These are phyloP conservation scores for Pogonomyrmex californicus DNA, from an alignment of 1,140 invertebrate species.

Conservation along the genomic window DNA sequence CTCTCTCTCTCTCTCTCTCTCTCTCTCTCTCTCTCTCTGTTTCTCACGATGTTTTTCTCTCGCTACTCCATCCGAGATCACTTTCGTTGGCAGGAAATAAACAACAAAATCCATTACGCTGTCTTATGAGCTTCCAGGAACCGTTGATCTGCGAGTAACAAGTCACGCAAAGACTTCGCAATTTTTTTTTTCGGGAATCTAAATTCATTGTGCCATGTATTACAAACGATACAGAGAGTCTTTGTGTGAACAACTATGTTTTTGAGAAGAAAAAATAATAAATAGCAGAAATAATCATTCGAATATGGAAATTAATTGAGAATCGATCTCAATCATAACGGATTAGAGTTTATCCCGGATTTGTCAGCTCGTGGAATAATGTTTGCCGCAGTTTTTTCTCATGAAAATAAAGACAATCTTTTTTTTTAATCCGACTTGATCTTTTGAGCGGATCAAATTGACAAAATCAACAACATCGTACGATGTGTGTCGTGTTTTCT, in stretches of 20 bases:
- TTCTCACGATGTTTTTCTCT: conserved; percentile 32
- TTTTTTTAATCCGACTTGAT: not conserved
- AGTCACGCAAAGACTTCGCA: not conserved
- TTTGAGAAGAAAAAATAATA: conserved; percentile 1
- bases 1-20: not conserved
- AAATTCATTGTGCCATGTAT: not conserved
- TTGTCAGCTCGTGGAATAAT: not conserved
- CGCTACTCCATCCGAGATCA: conserved; percentile 25
- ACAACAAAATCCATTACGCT: conserved; percentile 27
- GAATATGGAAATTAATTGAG: not conserved
- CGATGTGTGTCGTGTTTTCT: too few relatives aligned
- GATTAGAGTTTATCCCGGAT: not conserved
- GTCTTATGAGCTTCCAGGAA: conserved; percentile 42
- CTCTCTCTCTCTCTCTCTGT: not conserved
- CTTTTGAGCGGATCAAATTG: not conserved
- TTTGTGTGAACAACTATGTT: not conserved
- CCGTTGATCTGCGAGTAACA: conserved; percentile 5
- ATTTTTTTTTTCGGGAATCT: conserved; percentile 29
- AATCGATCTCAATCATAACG: not conserved
- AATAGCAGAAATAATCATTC: not conserved
- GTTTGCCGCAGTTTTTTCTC: not conserved
- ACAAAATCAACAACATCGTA: not conserved
- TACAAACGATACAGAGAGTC: not conserved
- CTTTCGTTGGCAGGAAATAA: conserved; percentile 36
- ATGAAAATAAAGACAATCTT: not conserved